Conservation (phyloP, 1,140 invertebrate genomes). For the Drosophila orena region DNA sequence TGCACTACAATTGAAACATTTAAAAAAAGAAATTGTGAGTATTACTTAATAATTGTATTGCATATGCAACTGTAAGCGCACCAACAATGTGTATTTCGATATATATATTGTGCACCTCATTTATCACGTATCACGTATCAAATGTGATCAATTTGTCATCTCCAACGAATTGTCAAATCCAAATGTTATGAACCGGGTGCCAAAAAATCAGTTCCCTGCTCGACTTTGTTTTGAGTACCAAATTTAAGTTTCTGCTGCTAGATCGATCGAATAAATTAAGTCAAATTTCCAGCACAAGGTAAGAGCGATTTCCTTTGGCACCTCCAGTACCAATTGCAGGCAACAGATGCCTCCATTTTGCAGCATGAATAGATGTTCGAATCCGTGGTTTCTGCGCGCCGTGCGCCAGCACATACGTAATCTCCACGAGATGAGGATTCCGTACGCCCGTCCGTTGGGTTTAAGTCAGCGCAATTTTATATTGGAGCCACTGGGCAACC, state of each 20-base stretch:
- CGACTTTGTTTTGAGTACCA: slow-evolving; percentile 26
- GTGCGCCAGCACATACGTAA: slow-evolving; percentile 45
- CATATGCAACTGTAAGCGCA: too few species aligned
- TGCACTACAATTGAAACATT: too few species aligned
- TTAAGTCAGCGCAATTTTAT: slow-evolving; percentile 6
- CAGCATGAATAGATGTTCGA: slow-evolving; percentile 68
- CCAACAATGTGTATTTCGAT: too few species aligned
- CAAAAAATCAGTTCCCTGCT: slow-evolving; percentile 4
- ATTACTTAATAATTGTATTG: neutral
- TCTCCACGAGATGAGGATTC: slow-evolving; percentile 13
- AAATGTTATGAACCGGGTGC: slow-evolving; percentile 8
- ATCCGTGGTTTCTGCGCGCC: slow-evolving; percentile 62
- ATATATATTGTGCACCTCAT: neutral
- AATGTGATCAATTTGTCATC: neutral
- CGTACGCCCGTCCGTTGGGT: slow-evolving; percentile 10
- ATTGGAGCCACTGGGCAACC: slow-evolving; percentile 85
- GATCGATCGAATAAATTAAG: neutral
- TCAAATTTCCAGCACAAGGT: slow-evolving; percentile 7
- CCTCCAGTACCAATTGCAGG: slow-evolving; percentile 15
- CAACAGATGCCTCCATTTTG: slow-evolving; percentile 24
- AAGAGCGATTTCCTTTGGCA: slow-evolving; percentile 2
- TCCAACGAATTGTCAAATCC: neutral
- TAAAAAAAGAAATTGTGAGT: too few species aligned
- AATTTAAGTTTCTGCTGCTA: slow-evolving; percentile 9
- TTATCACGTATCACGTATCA: neutral